Base-by-base conservation (phyloP, 64 coral and sea anemone genomes). In the Catalaphyllia jardinei region DNA sequence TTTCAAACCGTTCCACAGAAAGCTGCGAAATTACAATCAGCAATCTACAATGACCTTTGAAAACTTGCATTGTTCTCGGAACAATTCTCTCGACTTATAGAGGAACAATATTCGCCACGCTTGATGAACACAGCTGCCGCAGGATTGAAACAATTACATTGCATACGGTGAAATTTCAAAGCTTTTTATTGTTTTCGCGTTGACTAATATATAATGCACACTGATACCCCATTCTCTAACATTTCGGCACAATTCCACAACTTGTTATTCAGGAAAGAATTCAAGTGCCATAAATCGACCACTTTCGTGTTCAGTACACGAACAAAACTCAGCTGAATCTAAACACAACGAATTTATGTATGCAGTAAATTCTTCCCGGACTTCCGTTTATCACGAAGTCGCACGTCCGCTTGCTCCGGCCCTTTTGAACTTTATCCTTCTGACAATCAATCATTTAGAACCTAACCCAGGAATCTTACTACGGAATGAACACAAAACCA, bases 281-380 rank as follows among this genome's bases (percentile, higher is more conserved):
- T 71, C n/a, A 60, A 85, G 81, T 69, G 64, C 81, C 81, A 50
- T 71, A 85, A 85, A 85, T 71, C 62, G 71, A 85, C 8, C 35
- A 67, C 38, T 50, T 71, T 51, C 18, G 14, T 38, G 31, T 51
- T 38, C 81, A 71, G 71, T 71, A 85, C 71, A 33, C 24, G 24
- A 4, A 17, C 50, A 60, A 60, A 20, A 25, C 63, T 67, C 63
- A 25, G 18, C 4, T n/a, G 24, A 67, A 46, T 8, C 42, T 46
- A 46, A 46, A 46, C 42, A 46, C 3, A 3, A 24, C 7, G 18
- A 20, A 25, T 67, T 65, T 24, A 67, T 24, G 42, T 27, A 29
- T 27, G 24, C 22, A 69, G 8, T 57, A 69, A 69, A 24, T 10
- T 28, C n/a, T 69, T 69, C 65, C 0, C 65, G 22, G 20, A 69